Percentiles rank a stretch among this genome's conserved stretches.
Conservation (phyloP, 2,797 vertebrate species). For the Alauda arvensis region DNA sequence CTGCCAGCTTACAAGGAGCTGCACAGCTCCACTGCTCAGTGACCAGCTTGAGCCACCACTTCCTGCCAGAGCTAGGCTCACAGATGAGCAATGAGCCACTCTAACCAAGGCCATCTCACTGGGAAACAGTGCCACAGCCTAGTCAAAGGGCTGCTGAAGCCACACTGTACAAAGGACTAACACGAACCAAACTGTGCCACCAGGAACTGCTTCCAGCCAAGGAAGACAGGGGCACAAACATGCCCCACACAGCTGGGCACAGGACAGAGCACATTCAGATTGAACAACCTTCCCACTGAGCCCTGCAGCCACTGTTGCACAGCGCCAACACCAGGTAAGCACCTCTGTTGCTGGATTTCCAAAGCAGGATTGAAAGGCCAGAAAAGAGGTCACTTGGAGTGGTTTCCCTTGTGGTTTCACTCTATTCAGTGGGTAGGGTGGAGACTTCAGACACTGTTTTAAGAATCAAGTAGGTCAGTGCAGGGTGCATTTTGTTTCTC, state of each 20-base stretch:
- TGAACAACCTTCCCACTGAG: neutral
- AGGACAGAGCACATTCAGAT: neutral
- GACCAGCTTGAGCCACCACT: neutral
- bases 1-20: neutral
- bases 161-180: neutral
- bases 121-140: neutral
- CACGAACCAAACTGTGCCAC: neutral
- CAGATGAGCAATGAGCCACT: rapidly evolving
- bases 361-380: neutral
- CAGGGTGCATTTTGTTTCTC: neutral
- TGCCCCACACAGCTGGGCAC: neutral
- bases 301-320: neutral
- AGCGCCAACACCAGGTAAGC: neutral
- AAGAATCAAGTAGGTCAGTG: neutral
- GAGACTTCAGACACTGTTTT: neutral
- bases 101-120: neutral
- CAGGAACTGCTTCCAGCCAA: neutral
- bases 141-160: neutral
- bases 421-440: neutral
- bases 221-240: neutral
- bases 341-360: neutral
- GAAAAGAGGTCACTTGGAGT: neutral
- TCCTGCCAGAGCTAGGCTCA: neutral
- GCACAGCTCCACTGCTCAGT: rapidly evolving
- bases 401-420: neutral